Percentiles rank a stretch among this genome's conserved stretches.
Conservation (phyloP, 2,113 vertebrate genomes). For the Oreotragus oreotragus region DNA sequence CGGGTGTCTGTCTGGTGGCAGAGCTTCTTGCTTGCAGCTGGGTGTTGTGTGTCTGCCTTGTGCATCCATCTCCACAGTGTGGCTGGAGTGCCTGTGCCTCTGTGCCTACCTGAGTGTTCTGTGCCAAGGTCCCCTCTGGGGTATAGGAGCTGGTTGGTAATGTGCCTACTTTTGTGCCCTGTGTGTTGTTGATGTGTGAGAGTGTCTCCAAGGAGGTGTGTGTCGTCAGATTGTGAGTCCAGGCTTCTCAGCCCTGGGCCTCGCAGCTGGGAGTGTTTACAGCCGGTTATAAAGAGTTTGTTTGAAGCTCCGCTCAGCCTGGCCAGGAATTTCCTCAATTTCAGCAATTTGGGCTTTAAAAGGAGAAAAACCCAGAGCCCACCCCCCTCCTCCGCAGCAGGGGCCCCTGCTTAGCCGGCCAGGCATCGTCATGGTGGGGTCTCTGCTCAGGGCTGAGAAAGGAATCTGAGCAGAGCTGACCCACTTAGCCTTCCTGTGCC, state of each 20-base stretch:
- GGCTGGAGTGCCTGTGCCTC: not conserved
- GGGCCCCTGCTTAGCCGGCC: conserved; percentile 33
- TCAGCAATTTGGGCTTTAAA: conserved; percentile 83
- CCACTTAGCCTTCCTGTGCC: not conserved
- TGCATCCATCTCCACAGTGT: not conserved
- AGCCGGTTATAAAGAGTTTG: conserved; percentile 81
- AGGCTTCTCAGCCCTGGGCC: conserved; percentile 56
- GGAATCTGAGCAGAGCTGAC: not conserved
- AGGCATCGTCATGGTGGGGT: not conserved
- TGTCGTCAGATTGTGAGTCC: conserved; percentile 41
- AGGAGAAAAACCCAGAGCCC: conserved; percentile 64
- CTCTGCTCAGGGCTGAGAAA: not conserved
- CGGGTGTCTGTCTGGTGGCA: not conserved
- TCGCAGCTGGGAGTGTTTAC: conserved; percentile 82
- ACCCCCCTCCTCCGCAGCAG: conserved; percentile 39
- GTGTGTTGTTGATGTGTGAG: not conserved
- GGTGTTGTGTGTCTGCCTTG: not conserved
- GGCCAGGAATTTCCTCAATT: conserved; percentile 83
- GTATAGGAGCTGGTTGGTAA: not conserved
- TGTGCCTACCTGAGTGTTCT: not conserved
- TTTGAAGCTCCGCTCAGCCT: conserved; percentile 79
- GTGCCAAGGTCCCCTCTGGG: not conserved
- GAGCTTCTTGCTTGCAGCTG: not conserved
- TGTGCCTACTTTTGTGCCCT: not conserved
- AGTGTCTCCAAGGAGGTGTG: conserved; percentile 45